Conservation (phyloP, 2,888 invertebrate species). For the Philereme vetulata region DNA sequence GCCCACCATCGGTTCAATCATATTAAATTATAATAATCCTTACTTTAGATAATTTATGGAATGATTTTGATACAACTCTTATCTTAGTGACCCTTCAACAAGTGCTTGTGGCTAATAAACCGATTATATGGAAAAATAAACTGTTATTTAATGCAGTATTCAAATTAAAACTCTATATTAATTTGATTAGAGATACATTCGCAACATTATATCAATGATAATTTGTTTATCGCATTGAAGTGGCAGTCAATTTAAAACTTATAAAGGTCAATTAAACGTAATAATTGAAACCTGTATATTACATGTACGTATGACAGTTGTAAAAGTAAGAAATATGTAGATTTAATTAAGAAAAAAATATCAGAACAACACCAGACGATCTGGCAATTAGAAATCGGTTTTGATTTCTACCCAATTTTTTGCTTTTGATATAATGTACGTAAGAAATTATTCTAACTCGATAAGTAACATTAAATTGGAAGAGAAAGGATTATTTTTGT, state of each 20-base stretch:
- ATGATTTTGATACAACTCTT: slow-evolving; percentile 31
- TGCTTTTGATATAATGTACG: too few relatives aligned
- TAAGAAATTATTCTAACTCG: too few relatives aligned
- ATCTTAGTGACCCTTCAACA: slow-evolving; percentile 27
- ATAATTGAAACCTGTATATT: slow-evolving; percentile 26
- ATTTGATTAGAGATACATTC: slow-evolving; percentile 6
- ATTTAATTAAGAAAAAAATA: too few relatives aligned
- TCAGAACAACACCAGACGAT: too few relatives aligned
- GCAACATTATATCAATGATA: slow-evolving; percentile 26
- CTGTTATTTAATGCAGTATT: background rate
- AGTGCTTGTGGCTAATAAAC: slow-evolving; percentile 10
- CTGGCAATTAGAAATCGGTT: too few relatives aligned
- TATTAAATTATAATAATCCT: slow-evolving; percentile 52
- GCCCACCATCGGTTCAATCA: slow-evolving; percentile 40
- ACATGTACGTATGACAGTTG: too few relatives aligned
- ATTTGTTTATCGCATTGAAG: slow-evolving; percentile 31
- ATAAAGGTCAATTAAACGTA: slow-evolving; percentile 24
- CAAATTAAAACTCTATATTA: slow-evolving; percentile 8
- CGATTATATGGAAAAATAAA: slow-evolving; percentile 16
- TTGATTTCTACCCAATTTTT: too few relatives aligned
- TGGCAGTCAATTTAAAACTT: slow-evolving; percentile 28
- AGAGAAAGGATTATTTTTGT: too few relatives aligned
- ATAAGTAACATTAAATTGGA: too few relatives aligned
- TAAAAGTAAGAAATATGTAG: too few relatives aligned
- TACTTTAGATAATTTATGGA: slow-evolving; percentile 55